Conservation (phyloP, 2,113 vertebrate genomes). For the Quiscalus mexicanus region DNA sequence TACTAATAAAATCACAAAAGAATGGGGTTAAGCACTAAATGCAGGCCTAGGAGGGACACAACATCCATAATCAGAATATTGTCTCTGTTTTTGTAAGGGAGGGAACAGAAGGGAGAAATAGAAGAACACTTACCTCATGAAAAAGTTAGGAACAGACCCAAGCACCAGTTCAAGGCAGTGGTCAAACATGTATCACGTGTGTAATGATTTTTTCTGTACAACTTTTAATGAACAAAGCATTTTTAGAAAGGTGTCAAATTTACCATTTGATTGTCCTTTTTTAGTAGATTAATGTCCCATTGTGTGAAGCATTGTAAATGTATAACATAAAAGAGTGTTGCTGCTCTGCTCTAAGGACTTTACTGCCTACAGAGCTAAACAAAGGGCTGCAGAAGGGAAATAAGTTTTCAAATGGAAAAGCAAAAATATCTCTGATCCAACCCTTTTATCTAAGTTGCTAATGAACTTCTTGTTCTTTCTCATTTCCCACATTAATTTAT, state of each 20-base stretch:
- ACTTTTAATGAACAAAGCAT: background rate
- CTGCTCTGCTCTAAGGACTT: background rate
- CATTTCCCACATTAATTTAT: background rate
- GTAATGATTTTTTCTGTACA: background rate
- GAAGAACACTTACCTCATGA: background rate
- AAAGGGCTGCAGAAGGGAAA: background rate
- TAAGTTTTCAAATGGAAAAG: background rate
- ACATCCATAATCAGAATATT: background rate
- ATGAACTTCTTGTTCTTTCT: background rate
- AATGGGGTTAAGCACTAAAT: background rate
- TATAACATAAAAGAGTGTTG: background rate
- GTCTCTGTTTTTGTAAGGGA: background rate
- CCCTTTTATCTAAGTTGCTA: background rate
- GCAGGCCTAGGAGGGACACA: background rate
- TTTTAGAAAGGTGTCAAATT: background rate
- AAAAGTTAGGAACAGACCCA: background rate
- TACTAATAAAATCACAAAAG: background rate
- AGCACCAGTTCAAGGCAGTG: background rate
- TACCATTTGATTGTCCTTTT: background rate
- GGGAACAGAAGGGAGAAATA: background rate
- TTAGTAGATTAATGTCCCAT: background rate
- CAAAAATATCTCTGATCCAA: background rate
- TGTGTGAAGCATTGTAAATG: background rate
- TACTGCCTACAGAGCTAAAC: background rate
- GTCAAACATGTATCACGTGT: rapidly evolving